phyloP scores from a whole-genome alignment of 1,140 invertebrate genomes.

The Phocides pigmalion region DNA sequence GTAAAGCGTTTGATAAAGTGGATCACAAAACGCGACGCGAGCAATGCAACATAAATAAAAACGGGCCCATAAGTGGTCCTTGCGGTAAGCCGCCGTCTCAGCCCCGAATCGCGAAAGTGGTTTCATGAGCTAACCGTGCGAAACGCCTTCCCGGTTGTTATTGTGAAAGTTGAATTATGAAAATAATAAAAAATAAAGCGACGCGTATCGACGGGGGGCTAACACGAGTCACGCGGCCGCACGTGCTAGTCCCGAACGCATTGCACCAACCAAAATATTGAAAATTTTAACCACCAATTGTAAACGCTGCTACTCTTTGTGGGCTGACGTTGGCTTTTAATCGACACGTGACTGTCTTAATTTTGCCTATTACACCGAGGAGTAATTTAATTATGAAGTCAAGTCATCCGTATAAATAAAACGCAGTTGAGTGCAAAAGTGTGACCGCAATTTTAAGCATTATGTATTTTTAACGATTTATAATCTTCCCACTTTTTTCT shows the following conservation, averaged over 20 bases:
- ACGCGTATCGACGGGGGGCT: constrained; percentile 61
- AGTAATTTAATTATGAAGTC: constrained; percentile 24
- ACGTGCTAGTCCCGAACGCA: constrained; percentile 54
- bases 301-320: constrained; percentile 40
- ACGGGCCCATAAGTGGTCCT: constrained; percentile 74
- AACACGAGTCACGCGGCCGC: constrained; percentile 72
- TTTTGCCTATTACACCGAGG: constrained; percentile 51
- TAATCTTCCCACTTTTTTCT: no score
- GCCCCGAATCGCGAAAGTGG: constrained; percentile 61
- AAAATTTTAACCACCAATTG: constrained; percentile 77
- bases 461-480: neutral
- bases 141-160: constrained; percentile 81
- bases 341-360: constrained; percentile 74
- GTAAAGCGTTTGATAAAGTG: constrained; percentile 81
- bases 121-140: constrained; percentile 80
- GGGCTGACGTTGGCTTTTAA: constrained; percentile 52
- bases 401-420: constrained; percentile 29
- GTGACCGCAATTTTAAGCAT: constrained; percentile 3
- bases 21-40: constrained; percentile 74
- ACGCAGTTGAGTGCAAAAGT: constrained; percentile 8
- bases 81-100: constrained; percentile 65
- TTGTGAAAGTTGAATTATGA: constrained; percentile 83
- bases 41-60: constrained; percentile 77
- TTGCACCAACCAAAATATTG: constrained; percentile 76
- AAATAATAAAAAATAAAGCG: constrained; percentile 82